Conservation (phyloP, 2,113 vertebrate species). For the Chloropsis hardwickii region DNA sequence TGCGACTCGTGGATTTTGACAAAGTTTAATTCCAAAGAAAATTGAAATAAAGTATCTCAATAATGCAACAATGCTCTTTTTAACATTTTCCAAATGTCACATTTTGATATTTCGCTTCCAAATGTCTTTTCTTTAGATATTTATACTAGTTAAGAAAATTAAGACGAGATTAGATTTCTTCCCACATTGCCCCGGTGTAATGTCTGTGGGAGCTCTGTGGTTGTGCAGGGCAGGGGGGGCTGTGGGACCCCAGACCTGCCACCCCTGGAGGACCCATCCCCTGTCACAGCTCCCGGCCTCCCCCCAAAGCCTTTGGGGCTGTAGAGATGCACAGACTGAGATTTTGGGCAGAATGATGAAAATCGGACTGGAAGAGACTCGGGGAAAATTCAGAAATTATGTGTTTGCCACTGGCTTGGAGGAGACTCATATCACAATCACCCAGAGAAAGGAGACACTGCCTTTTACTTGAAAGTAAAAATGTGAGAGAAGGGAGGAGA, state of each 20-base stretch:
- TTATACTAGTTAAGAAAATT: slow-evolving; percentile 7
- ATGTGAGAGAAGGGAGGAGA: not conserved
- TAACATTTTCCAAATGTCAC: slow-evolving; percentile 60
- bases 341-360: not conserved
- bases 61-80: not conserved
- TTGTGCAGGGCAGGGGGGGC: accelerated
- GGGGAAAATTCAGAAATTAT: not conserved
- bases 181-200: not conserved
- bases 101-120: slow-evolving; percentile 38
- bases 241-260: not conserved
- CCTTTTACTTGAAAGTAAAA: not conserved
- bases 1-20: accelerated
- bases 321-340: not conserved
- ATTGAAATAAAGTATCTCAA: slow-evolving; percentile 32
- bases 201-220: not conserved
- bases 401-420: not conserved
- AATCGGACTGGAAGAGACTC: not conserved
- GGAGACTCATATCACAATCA: not conserved
- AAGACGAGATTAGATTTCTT: not conserved
- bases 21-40: not conserved
- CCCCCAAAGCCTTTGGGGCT: not conserved
- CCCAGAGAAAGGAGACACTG: not conserved
- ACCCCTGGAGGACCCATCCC: not conserved
- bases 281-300: accelerated
- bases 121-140: slow-evolving; percentile 22